These are phyloP conservation scores for Cossypha dichroa DNA, from an alignment of 2,797 vertebrate species.

Conservation along the genomic window DNA sequence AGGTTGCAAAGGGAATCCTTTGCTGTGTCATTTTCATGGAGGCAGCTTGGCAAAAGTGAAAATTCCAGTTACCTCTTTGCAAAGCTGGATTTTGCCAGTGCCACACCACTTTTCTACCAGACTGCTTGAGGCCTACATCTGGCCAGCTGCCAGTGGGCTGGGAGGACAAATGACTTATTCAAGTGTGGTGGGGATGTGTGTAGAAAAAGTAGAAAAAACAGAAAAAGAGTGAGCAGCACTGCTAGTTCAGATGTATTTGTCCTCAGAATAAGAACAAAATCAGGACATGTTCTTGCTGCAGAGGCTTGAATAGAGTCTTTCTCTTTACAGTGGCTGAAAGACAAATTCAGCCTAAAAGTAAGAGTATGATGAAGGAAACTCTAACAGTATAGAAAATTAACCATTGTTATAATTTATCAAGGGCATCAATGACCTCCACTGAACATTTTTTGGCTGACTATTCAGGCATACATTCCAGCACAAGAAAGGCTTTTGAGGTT, in stretches of 20 bases:
- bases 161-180: background rate
- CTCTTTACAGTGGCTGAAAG: background rate
- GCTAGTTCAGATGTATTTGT: background rate
- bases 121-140: background rate
- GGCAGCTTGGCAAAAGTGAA: background rate
- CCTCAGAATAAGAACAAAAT: constrained; percentile 1
- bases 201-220: no score
- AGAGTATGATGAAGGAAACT: background rate
- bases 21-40: background rate
- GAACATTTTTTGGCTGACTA: background rate
- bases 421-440: background rate
- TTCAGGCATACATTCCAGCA: background rate
- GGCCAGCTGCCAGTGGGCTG: background rate
- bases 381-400: background rate
- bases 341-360: constrained; percentile 2
- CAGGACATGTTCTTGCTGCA: background rate
- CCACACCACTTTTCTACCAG: background rate
- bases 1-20: background rate
- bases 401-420: background rate
- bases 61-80: background rate
- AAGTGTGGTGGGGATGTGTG: background rate
- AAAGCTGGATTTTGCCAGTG: background rate
- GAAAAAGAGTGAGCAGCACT: background rate
- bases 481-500: background rate
- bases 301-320: background rate